These are phyloP conservation scores for Dermolepida albohirtum DNA, from an alignment of 2,888 invertebrate species.

Conservation along the genomic window DNA sequence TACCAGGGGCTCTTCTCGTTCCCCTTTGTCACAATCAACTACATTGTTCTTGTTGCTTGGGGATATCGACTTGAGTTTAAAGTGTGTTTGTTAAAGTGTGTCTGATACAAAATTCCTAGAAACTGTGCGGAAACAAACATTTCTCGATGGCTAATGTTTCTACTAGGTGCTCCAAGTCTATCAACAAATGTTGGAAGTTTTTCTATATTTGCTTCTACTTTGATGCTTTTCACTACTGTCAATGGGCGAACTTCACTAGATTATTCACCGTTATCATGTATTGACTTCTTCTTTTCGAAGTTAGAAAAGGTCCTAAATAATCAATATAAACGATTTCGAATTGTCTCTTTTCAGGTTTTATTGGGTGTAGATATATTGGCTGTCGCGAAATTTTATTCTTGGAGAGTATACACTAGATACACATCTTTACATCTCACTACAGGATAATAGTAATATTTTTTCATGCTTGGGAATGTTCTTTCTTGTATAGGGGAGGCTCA, in stretches of 20 bases:
- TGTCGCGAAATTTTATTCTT: conserved; percentile 20
- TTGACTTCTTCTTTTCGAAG: conserved; percentile 42
- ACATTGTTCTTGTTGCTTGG: conserved; percentile 50
- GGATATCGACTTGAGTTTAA: conserved; percentile 46
- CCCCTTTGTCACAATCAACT: neutral
- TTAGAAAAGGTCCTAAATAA: conserved; percentile 49
- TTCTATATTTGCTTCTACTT: conserved; percentile 31
- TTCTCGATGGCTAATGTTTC: conserved; percentile 1
- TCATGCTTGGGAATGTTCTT: conserved; percentile 15
- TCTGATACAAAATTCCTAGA: conserved; percentile 40
- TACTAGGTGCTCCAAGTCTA: conserved; percentile 45
- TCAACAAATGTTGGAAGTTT: conserved; percentile 42
- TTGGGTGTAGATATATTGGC: conserved; percentile 50
- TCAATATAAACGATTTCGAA: conserved; percentile 50
- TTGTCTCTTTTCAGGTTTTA: conserved; percentile 48
- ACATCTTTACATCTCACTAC: conserved; percentile 44
- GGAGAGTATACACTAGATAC: conserved; percentile 44
- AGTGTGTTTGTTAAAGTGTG: conserved; percentile 45
- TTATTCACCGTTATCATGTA: conserved; percentile 50
- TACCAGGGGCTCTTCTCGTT: neutral
- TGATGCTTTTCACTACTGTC: conserved; percentile 44
- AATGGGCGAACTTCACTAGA: conserved; percentile 47
- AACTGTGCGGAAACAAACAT: conserved; percentile 43
- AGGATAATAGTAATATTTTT: conserved; percentile 21
- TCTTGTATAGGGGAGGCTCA: neutral